Percentiles rank a stretch among this genome's conserved stretches.
These are phyloP conservation scores for Eurystomus gularis DNA, from an alignment of 2,113 vertebrate species.

Conservation along the genomic window DNA sequence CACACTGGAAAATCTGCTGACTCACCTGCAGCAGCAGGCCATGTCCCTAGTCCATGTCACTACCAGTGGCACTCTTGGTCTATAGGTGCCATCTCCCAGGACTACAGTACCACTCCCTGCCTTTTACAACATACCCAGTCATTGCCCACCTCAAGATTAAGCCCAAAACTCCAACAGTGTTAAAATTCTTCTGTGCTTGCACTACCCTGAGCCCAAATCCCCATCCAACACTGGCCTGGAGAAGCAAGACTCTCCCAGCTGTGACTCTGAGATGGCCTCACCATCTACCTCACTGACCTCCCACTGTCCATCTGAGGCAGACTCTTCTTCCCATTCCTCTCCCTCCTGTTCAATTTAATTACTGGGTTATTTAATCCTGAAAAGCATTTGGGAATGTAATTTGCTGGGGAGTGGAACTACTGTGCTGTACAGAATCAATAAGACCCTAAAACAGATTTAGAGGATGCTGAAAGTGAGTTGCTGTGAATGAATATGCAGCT, in stretches of 20 bases:
- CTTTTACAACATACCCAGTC: background rate
- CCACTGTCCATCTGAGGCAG: background rate
- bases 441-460: background rate
- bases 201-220: background rate
- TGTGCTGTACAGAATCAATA: background rate
- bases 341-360: background rate
- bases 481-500: background rate
- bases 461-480: background rate
- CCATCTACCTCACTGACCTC: background rate
- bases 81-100: background rate
- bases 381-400: background rate
- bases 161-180: background rate
- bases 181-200: background rate
- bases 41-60: background rate
- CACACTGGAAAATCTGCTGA: background rate
- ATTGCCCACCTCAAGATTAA: background rate
- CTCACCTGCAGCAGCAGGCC: background rate
- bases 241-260: background rate
- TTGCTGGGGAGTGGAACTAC: background rate
- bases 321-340: background rate
- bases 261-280: rapidly evolving
- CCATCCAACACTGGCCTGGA: background rate
- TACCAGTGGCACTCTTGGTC: background rate
- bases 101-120: background rate
- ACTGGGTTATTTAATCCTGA: background rate